Conservation (phyloP, 2,797 vertebrate genomes). For the Limosa lapponica region DNA sequence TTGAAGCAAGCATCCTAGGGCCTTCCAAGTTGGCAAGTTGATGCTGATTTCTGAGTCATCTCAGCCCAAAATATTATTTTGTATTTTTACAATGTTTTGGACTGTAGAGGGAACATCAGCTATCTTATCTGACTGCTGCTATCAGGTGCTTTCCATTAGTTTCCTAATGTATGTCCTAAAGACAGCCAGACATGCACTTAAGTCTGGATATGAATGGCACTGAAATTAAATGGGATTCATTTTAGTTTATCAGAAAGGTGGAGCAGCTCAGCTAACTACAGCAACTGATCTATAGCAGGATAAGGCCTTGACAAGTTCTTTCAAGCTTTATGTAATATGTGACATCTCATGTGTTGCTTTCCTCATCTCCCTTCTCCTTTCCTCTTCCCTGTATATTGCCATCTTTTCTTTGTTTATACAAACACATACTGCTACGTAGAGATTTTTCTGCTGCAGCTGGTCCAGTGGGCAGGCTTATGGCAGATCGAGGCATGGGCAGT, state of each 20-base stretch:
- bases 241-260: neutral
- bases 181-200: neutral
- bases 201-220: neutral
- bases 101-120: neutral
- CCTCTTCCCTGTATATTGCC: neutral
- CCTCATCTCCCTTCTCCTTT: neutral
- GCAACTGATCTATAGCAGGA: neutral
- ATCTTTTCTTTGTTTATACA: neutral
- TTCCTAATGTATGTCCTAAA: neutral
- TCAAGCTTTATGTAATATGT: neutral
- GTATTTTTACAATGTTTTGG: conserved; percentile 23
- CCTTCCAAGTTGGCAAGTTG: conserved; percentile 44
- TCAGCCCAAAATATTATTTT: conserved; percentile 26
- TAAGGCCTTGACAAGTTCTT: conserved; percentile 8
- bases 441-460: neutral
- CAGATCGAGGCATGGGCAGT: neutral
- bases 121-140: conserved; percentile 20
- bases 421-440: neutral
- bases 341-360: neutral
- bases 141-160: neutral
- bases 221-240: neutral
- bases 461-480: neutral
- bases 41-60: conserved; percentile 59
- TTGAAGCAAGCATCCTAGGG: conserved; percentile 49
- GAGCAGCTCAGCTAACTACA: neutral